Evolutionary conservation across 2,888 invertebrate species (phyloP).

Genomic region (Drosophila formosana): DNA sequence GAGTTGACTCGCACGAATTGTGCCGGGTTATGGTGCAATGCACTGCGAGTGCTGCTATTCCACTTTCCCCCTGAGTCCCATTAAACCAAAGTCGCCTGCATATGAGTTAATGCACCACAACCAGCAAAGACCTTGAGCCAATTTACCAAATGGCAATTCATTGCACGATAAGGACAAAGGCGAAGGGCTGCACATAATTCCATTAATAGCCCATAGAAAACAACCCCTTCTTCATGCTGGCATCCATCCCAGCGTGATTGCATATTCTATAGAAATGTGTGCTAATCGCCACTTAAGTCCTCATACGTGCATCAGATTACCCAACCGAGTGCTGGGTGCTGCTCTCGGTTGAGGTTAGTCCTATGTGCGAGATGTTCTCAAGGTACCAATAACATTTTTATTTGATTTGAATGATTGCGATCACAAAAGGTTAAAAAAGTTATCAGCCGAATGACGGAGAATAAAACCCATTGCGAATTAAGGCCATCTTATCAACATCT

Average conservation of each 20-base stretch:
- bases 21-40: conserved; percentile 16
- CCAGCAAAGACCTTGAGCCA: conserved; percentile 16
- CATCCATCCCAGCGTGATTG: not conserved
- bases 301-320: conserved; percentile 22
- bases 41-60: conserved; percentile 3
- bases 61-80: conserved; percentile 12
- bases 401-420: conserved; percentile 5
- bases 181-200: conserved; percentile 17
- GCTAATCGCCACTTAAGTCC: conserved; percentile 17
- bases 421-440: not conserved
- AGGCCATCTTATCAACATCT: not conserved
- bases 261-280: conserved; percentile 20
- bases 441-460: not conserved
- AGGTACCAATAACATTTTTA: not conserved
- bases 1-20: not conserved
- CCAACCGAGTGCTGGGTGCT: not conserved
- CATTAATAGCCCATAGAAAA: conserved; percentile 2
- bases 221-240: not conserved
- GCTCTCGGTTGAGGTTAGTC: conserved; percentile 9
- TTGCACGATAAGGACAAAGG: not conserved
- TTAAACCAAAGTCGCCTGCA: conserved; percentile 1
- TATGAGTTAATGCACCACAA: conserved; percentile 7
- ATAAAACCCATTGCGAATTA: not conserved
- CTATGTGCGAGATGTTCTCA: not conserved
- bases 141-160: conserved; percentile 8